phyloP scores from a whole-genome alignment of 2,888 invertebrate species.

The Imbricaverruca yamaguchii region DNA sequence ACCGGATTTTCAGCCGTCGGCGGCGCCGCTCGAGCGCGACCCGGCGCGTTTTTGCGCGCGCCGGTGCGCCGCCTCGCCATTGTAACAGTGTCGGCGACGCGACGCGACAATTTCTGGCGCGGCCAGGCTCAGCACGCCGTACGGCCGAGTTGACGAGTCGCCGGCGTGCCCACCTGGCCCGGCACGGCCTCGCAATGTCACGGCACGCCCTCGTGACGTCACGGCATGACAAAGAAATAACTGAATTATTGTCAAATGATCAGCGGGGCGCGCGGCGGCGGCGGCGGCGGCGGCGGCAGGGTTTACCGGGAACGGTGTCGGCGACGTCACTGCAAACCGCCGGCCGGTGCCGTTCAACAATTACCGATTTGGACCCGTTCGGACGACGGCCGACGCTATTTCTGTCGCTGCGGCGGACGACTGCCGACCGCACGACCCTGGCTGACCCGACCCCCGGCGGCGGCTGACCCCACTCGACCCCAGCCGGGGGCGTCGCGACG shows the following conservation, averaged over 20 bases:
- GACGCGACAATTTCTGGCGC: background rate
- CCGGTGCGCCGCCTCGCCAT: background rate
- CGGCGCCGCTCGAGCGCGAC: background rate
- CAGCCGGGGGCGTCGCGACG: background rate
- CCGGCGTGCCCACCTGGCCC: background rate
- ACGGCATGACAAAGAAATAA: background rate
- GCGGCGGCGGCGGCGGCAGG: background rate
- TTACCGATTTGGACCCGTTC: background rate
- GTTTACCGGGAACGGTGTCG: background rate
- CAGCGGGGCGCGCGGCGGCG: background rate
- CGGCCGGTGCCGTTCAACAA: background rate
- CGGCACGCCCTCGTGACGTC: background rate
- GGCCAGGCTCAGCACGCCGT: background rate
- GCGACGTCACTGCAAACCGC: background rate
- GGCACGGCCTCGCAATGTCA: background rate
- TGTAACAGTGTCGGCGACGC: no score
- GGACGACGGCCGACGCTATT: no score
- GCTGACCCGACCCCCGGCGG: background rate
- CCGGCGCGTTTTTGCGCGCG: background rate
- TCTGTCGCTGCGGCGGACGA: no score
- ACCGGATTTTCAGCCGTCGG: background rate
- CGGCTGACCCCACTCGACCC: no score
- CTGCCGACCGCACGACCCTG: no score
- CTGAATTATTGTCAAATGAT: constrained; percentile 20
- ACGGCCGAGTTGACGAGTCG: background rate